These are phyloP conservation scores for Panurus biarmicus DNA, from an alignment of 2,113 vertebrate genomes.

Conservation along the genomic window DNA sequence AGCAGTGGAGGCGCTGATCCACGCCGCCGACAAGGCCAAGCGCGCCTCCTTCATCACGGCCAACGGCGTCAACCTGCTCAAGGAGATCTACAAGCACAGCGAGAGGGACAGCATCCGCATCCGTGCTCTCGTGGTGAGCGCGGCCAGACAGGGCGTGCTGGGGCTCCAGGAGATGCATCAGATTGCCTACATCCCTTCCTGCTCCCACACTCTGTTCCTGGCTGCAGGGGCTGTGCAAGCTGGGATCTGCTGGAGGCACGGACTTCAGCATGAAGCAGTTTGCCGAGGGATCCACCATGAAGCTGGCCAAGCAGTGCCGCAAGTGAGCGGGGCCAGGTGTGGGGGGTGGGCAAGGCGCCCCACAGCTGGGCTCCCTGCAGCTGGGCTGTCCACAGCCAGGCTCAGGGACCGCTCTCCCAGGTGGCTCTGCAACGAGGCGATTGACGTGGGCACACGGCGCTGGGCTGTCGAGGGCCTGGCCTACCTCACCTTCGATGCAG, in stretches of 20 bases:
- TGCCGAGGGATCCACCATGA: conserved; percentile 93
- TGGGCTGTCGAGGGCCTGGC: conserved; percentile 97
- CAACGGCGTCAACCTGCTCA: conserved; percentile 89
- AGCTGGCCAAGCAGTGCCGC: conserved; percentile 93
- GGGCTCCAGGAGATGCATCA: rapidly evolving
- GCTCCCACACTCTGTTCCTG: neutral
- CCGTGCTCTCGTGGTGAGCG: conserved; percentile 88
- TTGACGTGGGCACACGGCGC: conserved; percentile 80
- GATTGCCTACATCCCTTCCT: neutral
- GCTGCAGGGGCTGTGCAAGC: conserved; percentile 90
- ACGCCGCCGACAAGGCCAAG: conserved; percentile 92
- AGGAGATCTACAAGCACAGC: conserved; percentile 95
- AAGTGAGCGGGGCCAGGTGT: conserved; percentile 73
- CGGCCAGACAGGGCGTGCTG: rapidly evolving
- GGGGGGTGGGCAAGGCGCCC: rapidly evolving
- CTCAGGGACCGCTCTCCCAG: conserved; percentile 35
- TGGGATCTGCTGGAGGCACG: conserved; percentile 92
- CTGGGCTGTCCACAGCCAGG: neutral
- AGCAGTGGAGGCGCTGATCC: conserved; percentile 92
- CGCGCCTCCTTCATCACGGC: conserved; percentile 93
- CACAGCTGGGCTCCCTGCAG: neutral
- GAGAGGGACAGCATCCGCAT: conserved; percentile 93
- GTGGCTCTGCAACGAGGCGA: conserved; percentile 90
- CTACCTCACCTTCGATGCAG: conserved; percentile 94
- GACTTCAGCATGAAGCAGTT: conserved; percentile 99